phyloP scores from a whole-genome alignment of 1,140 invertebrate species.

The Ctenoplectra terminalis region DNA sequence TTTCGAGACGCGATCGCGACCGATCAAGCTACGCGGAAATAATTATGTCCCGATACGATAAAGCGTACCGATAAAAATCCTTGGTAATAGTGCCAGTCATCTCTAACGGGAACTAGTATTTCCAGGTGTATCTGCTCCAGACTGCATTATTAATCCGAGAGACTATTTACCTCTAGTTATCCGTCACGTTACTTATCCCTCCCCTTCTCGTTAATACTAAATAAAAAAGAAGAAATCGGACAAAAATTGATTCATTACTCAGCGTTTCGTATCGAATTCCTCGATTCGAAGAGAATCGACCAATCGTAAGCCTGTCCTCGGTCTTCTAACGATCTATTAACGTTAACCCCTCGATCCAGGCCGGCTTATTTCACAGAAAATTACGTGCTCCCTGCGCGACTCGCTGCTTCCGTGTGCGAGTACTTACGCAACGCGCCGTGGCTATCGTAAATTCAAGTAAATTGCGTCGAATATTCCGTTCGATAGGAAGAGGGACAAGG shows the following conservation, averaged over 20 bases:
- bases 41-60: constrained; percentile 65
- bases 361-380: constrained; percentile 39
- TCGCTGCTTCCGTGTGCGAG: constrained; percentile 37
- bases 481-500: neutral
- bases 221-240: constrained; percentile 13
- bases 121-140: constrained; percentile 48
- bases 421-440: constrained; percentile 21
- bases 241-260: constrained; percentile 36
- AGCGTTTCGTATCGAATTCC: too few relatives aligned
- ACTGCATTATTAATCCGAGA: constrained; percentile 58
- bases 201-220: neutral
- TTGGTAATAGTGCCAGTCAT: constrained; percentile 64
- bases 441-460: constrained; percentile 29
- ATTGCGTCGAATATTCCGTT: constrained; percentile 9
- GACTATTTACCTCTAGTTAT: constrained; percentile 41
- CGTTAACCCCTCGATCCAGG: neutral
- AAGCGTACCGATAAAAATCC: constrained; percentile 60
- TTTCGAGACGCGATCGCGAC: neutral
- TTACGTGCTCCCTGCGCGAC: constrained; percentile 11
- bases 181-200: constrained; percentile 10
- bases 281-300: neutral
- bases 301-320: constrained; percentile 6
- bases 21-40: constrained; percentile 61
- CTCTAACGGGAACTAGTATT: constrained; percentile 67
- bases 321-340: constrained; percentile 26